Evolutionary conservation across 1,140 invertebrate species (phyloP).

Genomic region (Ectropis grisescens): DNA sequence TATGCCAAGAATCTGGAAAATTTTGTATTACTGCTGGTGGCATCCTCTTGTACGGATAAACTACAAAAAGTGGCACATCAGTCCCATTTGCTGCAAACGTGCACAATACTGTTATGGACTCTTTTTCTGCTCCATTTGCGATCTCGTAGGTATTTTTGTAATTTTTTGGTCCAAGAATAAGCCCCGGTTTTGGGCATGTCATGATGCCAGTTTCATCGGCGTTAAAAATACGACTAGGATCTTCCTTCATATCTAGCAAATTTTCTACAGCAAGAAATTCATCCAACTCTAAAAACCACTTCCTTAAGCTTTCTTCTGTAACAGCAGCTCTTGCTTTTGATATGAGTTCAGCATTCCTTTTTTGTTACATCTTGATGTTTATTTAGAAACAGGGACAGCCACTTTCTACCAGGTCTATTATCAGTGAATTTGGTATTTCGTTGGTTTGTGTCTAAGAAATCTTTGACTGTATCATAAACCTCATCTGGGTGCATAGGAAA

Average conservation of each 20-base stretch:
- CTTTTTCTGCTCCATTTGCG: constrained; percentile 27
- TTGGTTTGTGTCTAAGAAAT: constrained; percentile 1
- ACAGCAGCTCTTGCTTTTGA: constrained; percentile 15
- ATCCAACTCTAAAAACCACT: constrained; percentile 23
- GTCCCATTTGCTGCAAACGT: constrained; percentile 1
- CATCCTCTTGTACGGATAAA: constrained; percentile 2
- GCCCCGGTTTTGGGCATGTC: constrained; percentile 25
- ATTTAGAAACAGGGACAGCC: constrained; percentile 19
- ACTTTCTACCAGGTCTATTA: constrained; percentile 5
- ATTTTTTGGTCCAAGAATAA: constrained; percentile 30
- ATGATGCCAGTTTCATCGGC: constrained; percentile 26
- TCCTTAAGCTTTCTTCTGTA: constrained; percentile 24
- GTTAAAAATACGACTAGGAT: constrained; percentile 26
- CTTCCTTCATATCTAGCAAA: constrained; percentile 15
- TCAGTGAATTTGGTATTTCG: constrained; percentile 2
- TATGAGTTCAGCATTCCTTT: constrained; percentile 20
- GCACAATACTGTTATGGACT: constrained; percentile 30
- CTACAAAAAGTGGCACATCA: constrained; percentile 2
- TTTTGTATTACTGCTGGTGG: constrained; percentile 2
- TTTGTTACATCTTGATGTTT: constrained; percentile 18
- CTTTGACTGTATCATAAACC: constrained; percentile 1
- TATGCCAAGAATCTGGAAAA: constrained; percentile 3
- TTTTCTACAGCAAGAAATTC: constrained; percentile 11
- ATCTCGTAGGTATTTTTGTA: constrained; percentile 36
- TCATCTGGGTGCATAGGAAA: constrained; percentile 4